These are phyloP conservation scores for Rhinophrynus dorsalis DNA, from an alignment of 2,797 vertebrate species.

Conservation along the genomic window DNA sequence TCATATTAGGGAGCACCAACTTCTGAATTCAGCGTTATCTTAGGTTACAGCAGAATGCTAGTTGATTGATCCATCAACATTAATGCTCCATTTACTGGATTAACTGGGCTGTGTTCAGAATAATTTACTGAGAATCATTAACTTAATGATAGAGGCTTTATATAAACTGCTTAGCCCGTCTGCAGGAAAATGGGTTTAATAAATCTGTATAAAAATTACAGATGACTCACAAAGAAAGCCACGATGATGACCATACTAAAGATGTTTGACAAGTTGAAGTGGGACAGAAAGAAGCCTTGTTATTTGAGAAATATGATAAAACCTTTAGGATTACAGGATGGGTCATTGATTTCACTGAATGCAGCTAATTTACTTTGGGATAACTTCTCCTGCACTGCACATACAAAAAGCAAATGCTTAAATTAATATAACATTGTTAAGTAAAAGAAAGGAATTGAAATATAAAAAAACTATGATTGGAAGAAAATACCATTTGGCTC, in stretches of 20 bases:
- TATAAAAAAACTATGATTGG: too few relatives aligned
- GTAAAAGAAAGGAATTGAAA: too few relatives aligned
- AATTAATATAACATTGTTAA: too few relatives aligned
- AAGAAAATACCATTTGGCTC: too few relatives aligned
- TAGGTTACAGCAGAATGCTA: slow-evolving; percentile 17
- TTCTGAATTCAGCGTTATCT: slow-evolving; percentile 23
- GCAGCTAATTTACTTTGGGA: too few relatives aligned
- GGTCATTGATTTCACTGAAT: too few relatives aligned
- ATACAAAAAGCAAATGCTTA: too few relatives aligned
- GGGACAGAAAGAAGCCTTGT: not conserved
- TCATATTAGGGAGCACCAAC: accelerated
- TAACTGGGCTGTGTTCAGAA: slow-evolving; percentile 51
- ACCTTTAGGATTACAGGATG: too few relatives aligned
- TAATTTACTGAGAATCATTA: slow-evolving; percentile 69
- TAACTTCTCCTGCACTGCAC: too few relatives aligned
- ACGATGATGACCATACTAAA: not conserved
- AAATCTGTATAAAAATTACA: slow-evolving; percentile 44
- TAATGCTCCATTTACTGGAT: slow-evolving; percentile 53
- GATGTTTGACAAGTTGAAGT: not conserved
- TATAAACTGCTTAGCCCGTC: slow-evolving; percentile 59
- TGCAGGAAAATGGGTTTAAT: slow-evolving; percentile 53
- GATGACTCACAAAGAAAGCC: slow-evolving; percentile 2
- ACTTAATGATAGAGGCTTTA: slow-evolving; percentile 63
- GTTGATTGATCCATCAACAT: slow-evolving; percentile 37
- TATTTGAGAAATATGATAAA: too few relatives aligned